phyloP scores from a whole-genome alignment of 2,113 vertebrate genomes.

The Aleadryas rufinucha region DNA sequence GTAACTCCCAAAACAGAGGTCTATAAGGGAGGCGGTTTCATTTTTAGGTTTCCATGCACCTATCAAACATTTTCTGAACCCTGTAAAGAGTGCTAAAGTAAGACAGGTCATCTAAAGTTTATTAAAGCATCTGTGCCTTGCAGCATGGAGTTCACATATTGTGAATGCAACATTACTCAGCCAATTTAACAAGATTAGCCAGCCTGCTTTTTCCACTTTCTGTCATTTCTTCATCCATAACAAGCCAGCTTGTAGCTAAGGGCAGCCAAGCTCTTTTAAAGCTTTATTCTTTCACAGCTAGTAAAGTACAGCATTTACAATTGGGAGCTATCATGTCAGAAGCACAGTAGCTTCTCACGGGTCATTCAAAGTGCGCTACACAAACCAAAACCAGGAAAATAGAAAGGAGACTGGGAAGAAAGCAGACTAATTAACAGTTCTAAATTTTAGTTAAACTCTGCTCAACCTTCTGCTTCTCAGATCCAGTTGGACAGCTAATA shows the following conservation, averaged over 20 bases:
- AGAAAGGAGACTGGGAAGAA: constrained; percentile 15
- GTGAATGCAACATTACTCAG: constrained; percentile 45
- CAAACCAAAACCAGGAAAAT: constrained; percentile 36
- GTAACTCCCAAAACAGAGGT: background rate
- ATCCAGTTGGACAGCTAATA: constrained; percentile 50
- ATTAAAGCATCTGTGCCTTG: constrained; percentile 24
- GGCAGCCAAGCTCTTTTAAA: constrained; percentile 45
- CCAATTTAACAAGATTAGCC: constrained; percentile 57
- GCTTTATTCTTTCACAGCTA: constrained; percentile 54
- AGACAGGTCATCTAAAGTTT: constrained; percentile 25
- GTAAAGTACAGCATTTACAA: constrained; percentile 35
- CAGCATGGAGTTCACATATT: background rate
- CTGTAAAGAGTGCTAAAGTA: background rate
- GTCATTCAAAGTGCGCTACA: constrained; percentile 37
- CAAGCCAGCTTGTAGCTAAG: constrained; percentile 37
- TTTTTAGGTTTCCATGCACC: background rate
- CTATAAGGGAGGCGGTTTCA: background rate
- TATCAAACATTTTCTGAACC: background rate
- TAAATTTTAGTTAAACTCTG: constrained; percentile 56
- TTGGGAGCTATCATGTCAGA: constrained; percentile 52
- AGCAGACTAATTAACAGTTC: constrained; percentile 43
- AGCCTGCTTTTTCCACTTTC: constrained; percentile 33
- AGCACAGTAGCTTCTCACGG: constrained; percentile 39
- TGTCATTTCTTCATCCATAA: constrained; percentile 38
- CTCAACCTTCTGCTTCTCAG: constrained; percentile 42